Conservation (phyloP, 2,113 vertebrate species). For the Lota lota region DNA sequence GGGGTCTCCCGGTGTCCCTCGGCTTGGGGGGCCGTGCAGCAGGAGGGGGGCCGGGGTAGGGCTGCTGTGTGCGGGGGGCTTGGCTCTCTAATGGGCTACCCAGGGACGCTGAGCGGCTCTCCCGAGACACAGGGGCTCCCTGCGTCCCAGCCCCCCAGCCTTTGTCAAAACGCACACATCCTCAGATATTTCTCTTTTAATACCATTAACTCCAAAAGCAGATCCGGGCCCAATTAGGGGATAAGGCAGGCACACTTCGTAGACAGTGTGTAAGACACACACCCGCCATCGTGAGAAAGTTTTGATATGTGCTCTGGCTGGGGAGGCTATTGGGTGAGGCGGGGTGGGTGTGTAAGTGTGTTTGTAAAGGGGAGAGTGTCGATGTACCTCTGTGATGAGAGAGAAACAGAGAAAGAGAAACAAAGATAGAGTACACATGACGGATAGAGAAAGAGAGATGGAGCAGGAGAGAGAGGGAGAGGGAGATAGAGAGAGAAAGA, state of each 20-base stretch:
- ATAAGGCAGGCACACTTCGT: constrained; percentile 52
- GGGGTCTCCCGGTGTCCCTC: constrained; percentile 25
- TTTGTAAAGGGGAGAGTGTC: not conserved
- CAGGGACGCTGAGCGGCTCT: constrained; percentile 60
- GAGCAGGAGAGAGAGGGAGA: too few species aligned
- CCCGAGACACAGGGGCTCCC: constrained; percentile 56
- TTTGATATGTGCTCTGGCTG: constrained; percentile 22
- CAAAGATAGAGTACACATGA: too few species aligned
- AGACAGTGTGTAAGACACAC: constrained; percentile 10
- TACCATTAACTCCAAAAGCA: constrained; percentile 70
- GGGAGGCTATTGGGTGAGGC: not conserved
- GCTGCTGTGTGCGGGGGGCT: constrained; percentile 22
- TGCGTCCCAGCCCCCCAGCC: constrained; percentile 50
- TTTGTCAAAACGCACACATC: constrained; percentile 70
- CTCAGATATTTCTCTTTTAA: constrained; percentile 74
- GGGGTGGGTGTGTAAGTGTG: not conserved
- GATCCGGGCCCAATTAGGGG: constrained; percentile 67
- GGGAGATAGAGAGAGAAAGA: too few species aligned
- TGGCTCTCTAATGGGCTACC: constrained; percentile 68
- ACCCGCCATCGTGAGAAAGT: constrained; percentile 28
- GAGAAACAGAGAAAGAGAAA: too few species aligned
- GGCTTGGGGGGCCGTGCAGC: constrained; percentile 45
- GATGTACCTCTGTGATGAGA: not conserved
- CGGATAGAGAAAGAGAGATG: too few species aligned
- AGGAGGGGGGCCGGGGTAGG: constrained; percentile 25